phyloP scores from a whole-genome alignment of 2,113 vertebrate genomes.

The Etheostoma cragini region DNA sequence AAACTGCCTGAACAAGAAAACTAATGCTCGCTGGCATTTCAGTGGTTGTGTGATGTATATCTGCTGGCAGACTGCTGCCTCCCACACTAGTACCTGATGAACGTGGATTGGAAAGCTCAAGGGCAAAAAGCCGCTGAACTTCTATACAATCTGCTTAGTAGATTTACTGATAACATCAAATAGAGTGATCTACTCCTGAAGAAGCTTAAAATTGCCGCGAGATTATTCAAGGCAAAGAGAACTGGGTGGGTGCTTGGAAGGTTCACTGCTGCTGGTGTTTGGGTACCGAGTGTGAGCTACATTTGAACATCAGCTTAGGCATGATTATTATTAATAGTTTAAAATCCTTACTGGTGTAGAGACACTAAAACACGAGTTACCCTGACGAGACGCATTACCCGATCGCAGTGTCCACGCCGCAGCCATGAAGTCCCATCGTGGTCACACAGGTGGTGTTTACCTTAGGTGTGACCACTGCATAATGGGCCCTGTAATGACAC shows the following conservation, averaged over 20 bases:
- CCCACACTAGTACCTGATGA: slow-evolving; percentile 55
- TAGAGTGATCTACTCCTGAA: slow-evolving; percentile 51
- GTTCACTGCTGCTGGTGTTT: slow-evolving; percentile 7
- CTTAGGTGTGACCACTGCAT: slow-evolving; percentile 64
- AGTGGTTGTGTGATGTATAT: slow-evolving; percentile 67
- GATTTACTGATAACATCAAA: slow-evolving; percentile 70
- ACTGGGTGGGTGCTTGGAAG: slow-evolving; percentile 1
- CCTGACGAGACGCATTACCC: not conserved
- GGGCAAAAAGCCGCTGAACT: slow-evolving; percentile 58
- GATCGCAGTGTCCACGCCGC: slow-evolving; percentile 7
- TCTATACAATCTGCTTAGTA: slow-evolving; percentile 62
- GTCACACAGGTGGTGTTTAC: slow-evolving; percentile 71
- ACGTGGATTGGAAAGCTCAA: slow-evolving; percentile 55
- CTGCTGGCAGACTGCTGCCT: slow-evolving; percentile 58
- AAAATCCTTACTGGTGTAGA: not conserved
- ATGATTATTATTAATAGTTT: not conserved
- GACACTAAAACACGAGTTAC: not conserved
- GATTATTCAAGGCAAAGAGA: slow-evolving; percentile 56
- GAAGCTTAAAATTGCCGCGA: slow-evolving; percentile 57
- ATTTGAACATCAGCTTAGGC: not conserved
- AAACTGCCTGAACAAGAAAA: slow-evolving; percentile 44
- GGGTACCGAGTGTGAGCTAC: slow-evolving; percentile 3
- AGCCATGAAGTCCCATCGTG: slow-evolving; percentile 19
- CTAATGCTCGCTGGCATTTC: slow-evolving; percentile 66
- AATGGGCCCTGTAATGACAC: slow-evolving; percentile 54